Percentiles rank a stretch among this genome's conserved stretches.
These are phyloP conservation scores for Perizoma affinitatum DNA, from an alignment of 2,888 invertebrate species.

Conservation along the genomic window DNA sequence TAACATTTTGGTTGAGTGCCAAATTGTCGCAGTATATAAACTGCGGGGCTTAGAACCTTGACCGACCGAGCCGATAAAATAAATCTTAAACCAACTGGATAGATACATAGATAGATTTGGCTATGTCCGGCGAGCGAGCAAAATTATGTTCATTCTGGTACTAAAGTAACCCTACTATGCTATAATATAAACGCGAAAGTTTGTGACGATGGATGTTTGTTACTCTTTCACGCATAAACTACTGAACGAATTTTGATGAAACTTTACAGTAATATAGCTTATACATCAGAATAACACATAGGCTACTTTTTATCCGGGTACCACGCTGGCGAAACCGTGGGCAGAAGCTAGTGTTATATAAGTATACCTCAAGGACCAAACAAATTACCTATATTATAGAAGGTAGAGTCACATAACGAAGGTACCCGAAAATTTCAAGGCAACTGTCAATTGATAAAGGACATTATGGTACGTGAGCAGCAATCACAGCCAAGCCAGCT, in stretches of 20 bases:
- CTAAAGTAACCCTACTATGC: too few species aligned
- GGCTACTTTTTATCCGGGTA: too few species aligned
- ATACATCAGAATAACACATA: too few species aligned
- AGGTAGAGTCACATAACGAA: conserved; percentile 24
- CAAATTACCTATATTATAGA: not conserved
- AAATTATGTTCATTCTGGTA: not conserved
- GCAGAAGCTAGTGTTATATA: too few species aligned
- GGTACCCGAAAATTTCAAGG: conserved; percentile 32
- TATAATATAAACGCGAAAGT: too few species aligned
- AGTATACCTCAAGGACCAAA: not conserved
- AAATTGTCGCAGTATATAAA: conserved; percentile 61
- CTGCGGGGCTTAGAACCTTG: conserved; percentile 78
- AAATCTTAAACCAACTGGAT: conserved; percentile 56
- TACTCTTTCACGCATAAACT: too few species aligned
- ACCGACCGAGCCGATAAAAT: conserved; percentile 59
- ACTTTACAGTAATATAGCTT: too few species aligned
- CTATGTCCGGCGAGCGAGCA: conserved; percentile 20
- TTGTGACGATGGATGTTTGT: too few species aligned
- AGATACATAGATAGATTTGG: conserved; percentile 47
- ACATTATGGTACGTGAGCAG: conserved; percentile 34
- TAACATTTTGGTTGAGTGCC: conserved; percentile 66
- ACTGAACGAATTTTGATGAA: too few species aligned
- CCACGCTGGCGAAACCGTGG: too few species aligned
- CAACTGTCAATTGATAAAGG: conserved; percentile 30
- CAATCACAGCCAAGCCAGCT: conserved; percentile 41